Conservation (phyloP, 2,888 invertebrate genomes). For the Agriopis aurantiaria region DNA sequence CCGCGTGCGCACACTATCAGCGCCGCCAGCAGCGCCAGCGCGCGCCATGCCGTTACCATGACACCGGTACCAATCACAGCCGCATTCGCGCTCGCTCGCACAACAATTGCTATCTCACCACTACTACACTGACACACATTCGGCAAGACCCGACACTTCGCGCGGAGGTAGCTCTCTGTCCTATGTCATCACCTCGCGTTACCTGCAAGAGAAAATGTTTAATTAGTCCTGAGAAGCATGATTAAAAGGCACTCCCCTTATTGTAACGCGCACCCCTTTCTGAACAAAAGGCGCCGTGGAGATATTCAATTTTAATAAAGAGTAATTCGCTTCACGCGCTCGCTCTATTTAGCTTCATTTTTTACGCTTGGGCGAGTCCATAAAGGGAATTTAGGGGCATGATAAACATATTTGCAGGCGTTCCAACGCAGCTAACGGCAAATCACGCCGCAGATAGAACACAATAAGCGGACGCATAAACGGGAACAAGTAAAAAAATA, state of each 20-base stretch:
- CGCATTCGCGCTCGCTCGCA: slow-evolving; percentile 64
- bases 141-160: slow-evolving; percentile 37
- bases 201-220: slow-evolving; percentile 60
- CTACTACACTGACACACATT: slow-evolving; percentile 49
- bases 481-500: slow-evolving; percentile 77
- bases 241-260: slow-evolving; percentile 64
- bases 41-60: slow-evolving; percentile 80
- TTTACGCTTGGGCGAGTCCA: slow-evolving; percentile 61
- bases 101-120: slow-evolving; percentile 41
- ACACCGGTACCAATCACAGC: slow-evolving; percentile 65
- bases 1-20: slow-evolving; percentile 62
- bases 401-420: slow-evolving; percentile 73
- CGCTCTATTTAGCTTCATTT: slow-evolving; percentile 65
- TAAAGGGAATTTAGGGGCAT: slow-evolving; percentile 68
- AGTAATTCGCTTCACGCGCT: slow-evolving; percentile 59
- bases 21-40: slow-evolving; percentile 69
- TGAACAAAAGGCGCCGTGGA: slow-evolving; percentile 63
- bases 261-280: slow-evolving; percentile 60
- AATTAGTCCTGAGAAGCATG: slow-evolving; percentile 57
- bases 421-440: slow-evolving; percentile 54
- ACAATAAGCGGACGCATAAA: slow-evolving; percentile 78
- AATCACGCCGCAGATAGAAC: slow-evolving; percentile 72
- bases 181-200: slow-evolving; percentile 62
- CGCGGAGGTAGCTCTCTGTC: slow-evolving; percentile 18
- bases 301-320: slow-evolving; percentile 77